These are phyloP conservation scores for Ganaspis sp. DNA, from an alignment of 1,140 invertebrate genomes.

Conservation along the genomic window DNA sequence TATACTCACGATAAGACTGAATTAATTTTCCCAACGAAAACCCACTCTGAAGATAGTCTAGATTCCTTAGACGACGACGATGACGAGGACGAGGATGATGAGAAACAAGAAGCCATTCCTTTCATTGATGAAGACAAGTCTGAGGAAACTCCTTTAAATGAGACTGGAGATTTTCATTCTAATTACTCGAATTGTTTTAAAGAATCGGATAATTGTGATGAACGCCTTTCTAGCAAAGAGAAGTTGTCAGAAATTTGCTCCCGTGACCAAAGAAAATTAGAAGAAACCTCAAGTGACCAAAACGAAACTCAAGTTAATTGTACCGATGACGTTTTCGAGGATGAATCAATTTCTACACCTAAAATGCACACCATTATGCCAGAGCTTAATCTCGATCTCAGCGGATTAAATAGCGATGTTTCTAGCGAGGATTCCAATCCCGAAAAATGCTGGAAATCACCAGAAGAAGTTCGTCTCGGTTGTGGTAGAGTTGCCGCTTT, in stretches of 20 bases:
- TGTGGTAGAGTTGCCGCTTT: conserved; percentile 80
- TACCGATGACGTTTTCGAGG: not conserved
- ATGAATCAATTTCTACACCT: conserved; percentile 38
- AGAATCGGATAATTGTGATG: not conserved
- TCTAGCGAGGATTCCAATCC: conserved; percentile 71
- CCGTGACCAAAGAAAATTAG: not conserved
- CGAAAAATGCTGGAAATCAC: conserved; percentile 80
- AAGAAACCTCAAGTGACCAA: not conserved
- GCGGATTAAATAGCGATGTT: conserved; percentile 65
- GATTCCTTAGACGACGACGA: conserved; percentile 47
- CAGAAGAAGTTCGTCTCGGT: conserved; percentile 79
- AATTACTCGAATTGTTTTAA: not conserved
- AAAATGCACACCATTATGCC: conserved; percentile 61
- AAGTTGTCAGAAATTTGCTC: not conserved
- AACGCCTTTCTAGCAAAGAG: not conserved
- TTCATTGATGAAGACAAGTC: conserved; percentile 63
- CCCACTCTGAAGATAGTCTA: conserved; percentile 41
- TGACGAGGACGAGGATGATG: conserved; percentile 44
- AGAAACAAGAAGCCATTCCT: conserved; percentile 59
- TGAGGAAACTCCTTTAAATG: conserved; percentile 39
- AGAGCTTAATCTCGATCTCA: conserved; percentile 69
- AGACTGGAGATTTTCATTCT: not conserved
- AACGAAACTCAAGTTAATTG: conserved; percentile 32
- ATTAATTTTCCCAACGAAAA: conserved; percentile 54
- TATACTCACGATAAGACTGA: conserved; percentile 62